Evolutionary conservation across 2,888 invertebrate species (phyloP).

Genomic region (Callimorpha dominula): DNA sequence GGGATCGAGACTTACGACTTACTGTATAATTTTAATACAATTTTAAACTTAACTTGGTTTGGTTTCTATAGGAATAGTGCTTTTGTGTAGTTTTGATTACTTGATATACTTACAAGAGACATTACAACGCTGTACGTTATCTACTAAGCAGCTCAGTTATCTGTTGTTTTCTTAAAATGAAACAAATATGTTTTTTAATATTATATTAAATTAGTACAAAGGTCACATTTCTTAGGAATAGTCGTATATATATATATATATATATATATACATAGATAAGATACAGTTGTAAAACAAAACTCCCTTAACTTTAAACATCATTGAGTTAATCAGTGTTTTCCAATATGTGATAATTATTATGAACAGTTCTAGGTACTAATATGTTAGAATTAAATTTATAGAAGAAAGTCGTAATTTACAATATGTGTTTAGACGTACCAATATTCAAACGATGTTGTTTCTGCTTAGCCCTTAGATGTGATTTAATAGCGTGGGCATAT

Average conservation of each 20-base stretch:
- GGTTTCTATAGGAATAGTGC: too few species aligned
- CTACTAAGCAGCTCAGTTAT: background rate
- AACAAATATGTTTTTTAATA: background rate
- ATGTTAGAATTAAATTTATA: background rate
- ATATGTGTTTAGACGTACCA: background rate
- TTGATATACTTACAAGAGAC: background rate
- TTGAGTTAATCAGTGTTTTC: background rate
- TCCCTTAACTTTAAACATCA: background rate
- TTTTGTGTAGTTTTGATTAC: background rate
- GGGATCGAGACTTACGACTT: too few species aligned
- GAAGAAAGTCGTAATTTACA: background rate
- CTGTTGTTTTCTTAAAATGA: background rate
- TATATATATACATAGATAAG: background rate
- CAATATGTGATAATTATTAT: background rate
- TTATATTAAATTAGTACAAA: background rate
- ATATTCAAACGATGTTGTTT: conserved; percentile 2
- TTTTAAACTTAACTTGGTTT: too few species aligned
- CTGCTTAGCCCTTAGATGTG: conserved; percentile 52
- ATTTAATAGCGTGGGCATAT: conserved; percentile 50
- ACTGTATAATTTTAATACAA: too few species aligned
- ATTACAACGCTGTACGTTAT: background rate
- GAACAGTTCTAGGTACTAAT: background rate
- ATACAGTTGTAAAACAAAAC: background rate
- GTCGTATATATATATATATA: background rate
- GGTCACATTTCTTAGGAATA: background rate